These are phyloP conservation scores for Onchidella celtica DNA, from an alignment of 2,888 invertebrate genomes.

Conservation along the genomic window DNA sequence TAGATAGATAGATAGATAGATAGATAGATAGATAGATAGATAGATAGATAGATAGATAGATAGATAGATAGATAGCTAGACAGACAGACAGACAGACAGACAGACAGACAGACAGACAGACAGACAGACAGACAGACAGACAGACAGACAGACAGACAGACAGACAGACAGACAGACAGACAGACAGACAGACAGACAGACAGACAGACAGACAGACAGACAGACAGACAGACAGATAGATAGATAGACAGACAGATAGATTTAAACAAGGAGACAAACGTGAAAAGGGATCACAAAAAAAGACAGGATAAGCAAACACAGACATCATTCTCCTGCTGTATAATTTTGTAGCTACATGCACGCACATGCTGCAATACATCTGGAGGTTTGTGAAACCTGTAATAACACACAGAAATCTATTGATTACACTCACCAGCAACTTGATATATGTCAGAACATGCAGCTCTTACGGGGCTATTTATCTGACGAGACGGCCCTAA, in stretches of 20 bases:
- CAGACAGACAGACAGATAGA: no score
- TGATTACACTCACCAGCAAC: no score
- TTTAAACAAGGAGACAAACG: no score
- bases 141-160: not conserved
- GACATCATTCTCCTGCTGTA: no score
- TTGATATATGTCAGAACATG: no score
- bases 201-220: not conserved
- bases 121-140: slow-evolving; percentile 1
- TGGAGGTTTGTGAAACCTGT: no score
- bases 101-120: not conserved
- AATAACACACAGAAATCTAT: no score
- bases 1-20: not conserved
- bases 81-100: not conserved
- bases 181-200: not conserved
- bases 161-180: not conserved
- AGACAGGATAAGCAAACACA: not conserved
- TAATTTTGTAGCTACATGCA: no score
- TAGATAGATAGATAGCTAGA: not conserved
- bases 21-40: not conserved
- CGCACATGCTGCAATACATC: no score
- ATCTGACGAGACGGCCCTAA: no score
- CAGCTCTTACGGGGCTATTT: no score
- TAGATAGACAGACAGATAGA: no score
- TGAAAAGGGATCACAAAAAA: not conserved
- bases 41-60: not conserved